Evolutionary conservation across 2,888 invertebrate genomes (phyloP).

Genomic region (Drosophila emarginata): DNA sequence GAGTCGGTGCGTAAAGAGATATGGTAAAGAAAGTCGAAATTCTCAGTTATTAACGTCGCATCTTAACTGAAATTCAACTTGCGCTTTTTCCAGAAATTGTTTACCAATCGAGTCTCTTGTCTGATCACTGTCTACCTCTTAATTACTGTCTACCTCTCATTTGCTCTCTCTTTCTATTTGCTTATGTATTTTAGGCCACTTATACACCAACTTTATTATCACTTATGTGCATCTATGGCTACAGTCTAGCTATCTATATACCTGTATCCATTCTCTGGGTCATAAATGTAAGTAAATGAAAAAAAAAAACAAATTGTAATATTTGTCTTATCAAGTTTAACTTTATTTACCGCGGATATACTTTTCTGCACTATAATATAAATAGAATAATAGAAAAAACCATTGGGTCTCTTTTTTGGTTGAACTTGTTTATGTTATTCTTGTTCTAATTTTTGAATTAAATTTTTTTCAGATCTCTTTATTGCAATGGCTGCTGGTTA

Average conservation of each 20-base stretch:
- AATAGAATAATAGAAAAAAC: too few relatives aligned
- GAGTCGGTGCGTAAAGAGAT: not conserved
- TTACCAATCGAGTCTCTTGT: not conserved
- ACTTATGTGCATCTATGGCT: constrained; percentile 96
- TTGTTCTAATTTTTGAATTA: constrained; percentile 45
- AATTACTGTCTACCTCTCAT: constrained; percentile 18
- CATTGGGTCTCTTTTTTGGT: too few relatives aligned
- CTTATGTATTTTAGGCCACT: constrained; percentile 81
- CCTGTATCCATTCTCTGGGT: constrained; percentile 97
- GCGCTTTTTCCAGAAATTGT: not conserved
- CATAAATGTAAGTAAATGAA: constrained; percentile 86
- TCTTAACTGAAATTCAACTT: too few relatives aligned
- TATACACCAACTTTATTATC: constrained; percentile 89
- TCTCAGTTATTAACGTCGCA: too few relatives aligned
- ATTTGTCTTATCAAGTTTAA: too few relatives aligned
- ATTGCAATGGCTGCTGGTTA: constrained; percentile 94
- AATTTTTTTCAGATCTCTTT: constrained; percentile 84
- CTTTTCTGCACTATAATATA: too few relatives aligned
- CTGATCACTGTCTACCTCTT: constrained; percentile 15
- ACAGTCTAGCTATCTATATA: constrained; percentile 96
- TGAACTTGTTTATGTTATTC: too few relatives aligned
- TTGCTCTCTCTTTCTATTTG: constrained; percentile 23
- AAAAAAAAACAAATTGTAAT: not conserved
- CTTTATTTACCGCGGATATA: too few relatives aligned
- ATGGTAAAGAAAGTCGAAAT: too few relatives aligned